Percentiles rank a stretch among this genome's conserved stretches.
These are phyloP conservation scores for Orthosia incerta DNA, from an alignment of 2,888 invertebrate genomes.

Conservation along the genomic window DNA sequence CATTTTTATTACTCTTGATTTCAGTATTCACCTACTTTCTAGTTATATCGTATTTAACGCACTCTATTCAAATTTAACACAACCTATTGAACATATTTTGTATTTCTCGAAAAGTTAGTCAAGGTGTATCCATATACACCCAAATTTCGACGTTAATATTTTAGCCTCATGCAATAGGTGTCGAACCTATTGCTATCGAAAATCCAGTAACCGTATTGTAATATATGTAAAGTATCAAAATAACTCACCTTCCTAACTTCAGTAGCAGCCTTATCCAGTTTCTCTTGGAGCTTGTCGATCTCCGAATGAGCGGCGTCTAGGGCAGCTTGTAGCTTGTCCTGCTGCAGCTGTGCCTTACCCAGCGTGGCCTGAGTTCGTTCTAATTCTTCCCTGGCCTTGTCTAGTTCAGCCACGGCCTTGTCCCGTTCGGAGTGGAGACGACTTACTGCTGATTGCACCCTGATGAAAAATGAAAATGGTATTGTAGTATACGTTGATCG, in stretches of 20 bases:
- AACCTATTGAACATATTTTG: too few species aligned
- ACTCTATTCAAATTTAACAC: too few species aligned
- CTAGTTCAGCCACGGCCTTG: slow-evolving; percentile 95
- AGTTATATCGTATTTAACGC: too few species aligned
- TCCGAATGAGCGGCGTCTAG: slow-evolving; percentile 97
- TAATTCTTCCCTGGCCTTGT: slow-evolving; percentile 96
- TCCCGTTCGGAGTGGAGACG: slow-evolving; percentile 97
- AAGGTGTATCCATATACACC: too few species aligned
- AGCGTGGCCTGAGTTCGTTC: slow-evolving; percentile 97
- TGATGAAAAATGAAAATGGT: slow-evolving; percentile 55
- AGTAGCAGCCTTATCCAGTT: slow-evolving; percentile 95
- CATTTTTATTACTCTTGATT: too few species aligned
- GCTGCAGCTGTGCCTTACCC: slow-evolving; percentile 97
- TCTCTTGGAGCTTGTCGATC: slow-evolving; percentile 97
- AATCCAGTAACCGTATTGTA: too few species aligned
- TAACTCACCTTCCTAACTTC: slow-evolving; percentile 95
- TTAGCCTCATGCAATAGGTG: too few species aligned
- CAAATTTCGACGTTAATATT: too few species aligned
- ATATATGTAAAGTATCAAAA: background rate
- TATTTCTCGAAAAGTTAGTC: too few species aligned
- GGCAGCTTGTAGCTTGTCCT: slow-evolving; percentile 97
- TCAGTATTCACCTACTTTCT: too few species aligned
- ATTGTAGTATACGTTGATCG: background rate
- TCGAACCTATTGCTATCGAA: too few species aligned
- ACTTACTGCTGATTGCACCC: slow-evolving; percentile 95